Percentiles rank a stretch among this genome's conserved stretches.
Conservation (phyloP, 2,113 vertebrate species). For the Elgaria multicarinata region DNA sequence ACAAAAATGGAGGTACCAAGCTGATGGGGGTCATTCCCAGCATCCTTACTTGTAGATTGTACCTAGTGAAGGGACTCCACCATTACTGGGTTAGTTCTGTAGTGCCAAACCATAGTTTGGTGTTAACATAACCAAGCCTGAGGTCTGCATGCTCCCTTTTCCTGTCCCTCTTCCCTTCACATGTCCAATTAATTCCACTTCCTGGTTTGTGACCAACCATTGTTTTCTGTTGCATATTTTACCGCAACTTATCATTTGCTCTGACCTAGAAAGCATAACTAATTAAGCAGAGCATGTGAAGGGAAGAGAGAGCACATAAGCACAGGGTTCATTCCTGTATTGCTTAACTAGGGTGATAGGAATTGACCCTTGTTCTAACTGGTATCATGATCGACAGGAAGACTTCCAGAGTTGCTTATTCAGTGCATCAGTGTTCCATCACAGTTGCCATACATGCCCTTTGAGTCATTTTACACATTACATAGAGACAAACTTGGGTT, state of each 20-base stretch:
- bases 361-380: neutral
- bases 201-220: neutral
- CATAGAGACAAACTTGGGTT: neutral
- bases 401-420: neutral
- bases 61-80: neutral
- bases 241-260: neutral
- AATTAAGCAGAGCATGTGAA: neutral
- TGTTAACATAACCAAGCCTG: neutral
- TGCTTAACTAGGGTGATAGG: neutral
- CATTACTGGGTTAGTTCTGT: neutral
- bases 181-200: neutral
- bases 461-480: neutral
- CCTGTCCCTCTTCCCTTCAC: neutral
- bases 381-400: neutral
- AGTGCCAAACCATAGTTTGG: neutral
- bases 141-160: neutral
- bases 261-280: neutral
- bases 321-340: neutral
- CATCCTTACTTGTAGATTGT: neutral
- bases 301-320: neutral
- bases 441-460: neutral
- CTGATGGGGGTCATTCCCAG: too few relatives aligned
- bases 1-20: neutral
- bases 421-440: neutral
- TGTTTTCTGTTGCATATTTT: neutral